A percentile compares a stretch with the other conserved stretches of the same genome.
Conservation (phyloP, 2,888 invertebrate species). For the Calliscelio sp. region DNA sequence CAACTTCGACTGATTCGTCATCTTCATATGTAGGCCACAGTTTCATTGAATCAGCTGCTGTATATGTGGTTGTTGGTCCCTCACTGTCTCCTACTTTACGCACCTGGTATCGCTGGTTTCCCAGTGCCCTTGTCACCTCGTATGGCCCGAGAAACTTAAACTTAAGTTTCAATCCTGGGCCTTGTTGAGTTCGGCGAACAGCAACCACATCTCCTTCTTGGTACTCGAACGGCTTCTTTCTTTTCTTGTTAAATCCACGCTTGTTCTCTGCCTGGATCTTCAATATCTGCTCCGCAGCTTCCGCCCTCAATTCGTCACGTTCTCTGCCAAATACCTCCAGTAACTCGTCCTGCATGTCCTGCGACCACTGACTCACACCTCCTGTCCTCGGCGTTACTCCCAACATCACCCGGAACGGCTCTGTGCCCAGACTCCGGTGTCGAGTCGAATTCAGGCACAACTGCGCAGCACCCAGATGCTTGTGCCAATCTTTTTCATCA, state of each 20-base stretch:
- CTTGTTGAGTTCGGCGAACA: neutral
- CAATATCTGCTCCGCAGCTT: neutral
- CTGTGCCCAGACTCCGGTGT: constrained; percentile 69
- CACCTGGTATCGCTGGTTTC: no score
- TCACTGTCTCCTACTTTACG: no score
- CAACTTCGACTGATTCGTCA: no score
- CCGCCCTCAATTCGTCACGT: constrained; percentile 26
- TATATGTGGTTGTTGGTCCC: no score
- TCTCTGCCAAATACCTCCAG: constrained; percentile 15
- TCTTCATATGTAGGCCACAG: no score
- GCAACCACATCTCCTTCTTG: constrained; percentile 2
- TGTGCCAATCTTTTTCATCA: constrained; percentile 67
- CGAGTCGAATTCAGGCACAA: constrained; percentile 61
- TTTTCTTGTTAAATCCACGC: neutral
- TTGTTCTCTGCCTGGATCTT: neutral
- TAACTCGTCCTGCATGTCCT: neutral
- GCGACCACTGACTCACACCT: neutral
- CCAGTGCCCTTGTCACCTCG: neutral
- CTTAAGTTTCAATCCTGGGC: constrained; percentile 1
- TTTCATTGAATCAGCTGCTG: no score
- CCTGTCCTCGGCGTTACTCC: constrained; percentile 20
- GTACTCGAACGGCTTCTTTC: neutral
- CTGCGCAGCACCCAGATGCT: constrained; percentile 67
- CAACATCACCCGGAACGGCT: constrained; percentile 73
- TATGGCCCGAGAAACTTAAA: neutral